phyloP scores from a whole-genome alignment of 1,140 invertebrate species.

The Drosophila elegans region DNA sequence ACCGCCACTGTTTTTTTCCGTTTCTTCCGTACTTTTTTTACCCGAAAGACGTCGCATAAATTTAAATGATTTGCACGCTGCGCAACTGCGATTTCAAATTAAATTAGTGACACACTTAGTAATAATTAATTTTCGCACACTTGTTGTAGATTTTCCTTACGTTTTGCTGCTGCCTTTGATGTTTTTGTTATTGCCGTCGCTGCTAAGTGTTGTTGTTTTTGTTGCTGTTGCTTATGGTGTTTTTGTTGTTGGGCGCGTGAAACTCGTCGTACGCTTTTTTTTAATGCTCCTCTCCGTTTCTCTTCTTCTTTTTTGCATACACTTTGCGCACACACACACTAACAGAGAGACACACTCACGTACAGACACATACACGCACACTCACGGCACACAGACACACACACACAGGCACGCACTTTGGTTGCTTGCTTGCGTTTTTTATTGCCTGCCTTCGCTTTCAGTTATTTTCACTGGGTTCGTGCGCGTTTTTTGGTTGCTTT shows the following conservation, averaged over 20 bases:
- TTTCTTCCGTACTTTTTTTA: slow-evolving; percentile 14
- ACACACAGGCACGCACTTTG: slow-evolving; percentile 69
- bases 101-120: slow-evolving; percentile 82
- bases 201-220: slow-evolving; percentile 30
- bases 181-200: slow-evolving; percentile 29
- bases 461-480: slow-evolving; percentile 61
- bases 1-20: slow-evolving; percentile 15
- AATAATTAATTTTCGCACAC: slow-evolving; percentile 83
- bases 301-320: slow-evolving; percentile 78
- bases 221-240: slow-evolving; percentile 29
- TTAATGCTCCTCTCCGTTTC: slow-evolving; percentile 77
- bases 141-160: slow-evolving; percentile 71
- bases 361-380: slow-evolving; percentile 41
- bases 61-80: slow-evolving; percentile 78
- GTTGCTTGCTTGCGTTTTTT: slow-evolving; percentile 73
- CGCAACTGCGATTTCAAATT: slow-evolving; percentile 70
- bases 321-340: slow-evolving; percentile 76
- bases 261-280: slow-evolving; percentile 68
- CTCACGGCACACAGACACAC: slow-evolving; percentile 14
- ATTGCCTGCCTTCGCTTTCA: slow-evolving; percentile 54
- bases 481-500: slow-evolving; percentile 47
- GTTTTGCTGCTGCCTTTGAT: slow-evolving; percentile 29
- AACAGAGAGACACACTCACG: slow-evolving; percentile 39
- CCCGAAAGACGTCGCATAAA: slow-evolving; percentile 55
- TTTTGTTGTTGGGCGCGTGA: slow-evolving; percentile 66